phyloP scores from a whole-genome alignment of 2,888 invertebrate genomes.

The Napeogenes sylphis region DNA sequence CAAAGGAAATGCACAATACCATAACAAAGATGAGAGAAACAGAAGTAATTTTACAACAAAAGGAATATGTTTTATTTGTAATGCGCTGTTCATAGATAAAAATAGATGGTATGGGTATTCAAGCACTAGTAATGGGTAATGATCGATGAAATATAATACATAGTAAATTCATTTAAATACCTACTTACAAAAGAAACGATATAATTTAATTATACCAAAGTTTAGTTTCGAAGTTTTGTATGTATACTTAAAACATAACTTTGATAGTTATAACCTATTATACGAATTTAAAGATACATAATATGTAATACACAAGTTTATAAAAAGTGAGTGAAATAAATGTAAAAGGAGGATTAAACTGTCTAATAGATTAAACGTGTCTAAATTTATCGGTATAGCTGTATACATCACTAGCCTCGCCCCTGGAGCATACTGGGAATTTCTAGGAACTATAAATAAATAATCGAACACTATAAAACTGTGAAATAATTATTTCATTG shows the following conservation, averaged over 20 bases:
- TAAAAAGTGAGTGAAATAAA: too few relatives aligned
- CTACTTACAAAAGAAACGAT: too few relatives aligned
- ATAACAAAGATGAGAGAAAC: conserved; percentile 29
- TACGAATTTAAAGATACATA: neutral
- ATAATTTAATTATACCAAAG: too few relatives aligned
- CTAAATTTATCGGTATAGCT: conserved; percentile 7
- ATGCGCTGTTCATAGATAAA: conserved; percentile 47
- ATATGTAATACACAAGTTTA: too few relatives aligned
- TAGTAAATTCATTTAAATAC: too few relatives aligned
- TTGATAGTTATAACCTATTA: neutral
- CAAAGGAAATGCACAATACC: conserved; percentile 14
- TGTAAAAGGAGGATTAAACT: too few relatives aligned
- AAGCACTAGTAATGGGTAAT: conserved; percentile 32
- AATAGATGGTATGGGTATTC: conserved; percentile 56
- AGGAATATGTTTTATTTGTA: conserved; percentile 45
- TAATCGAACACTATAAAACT: conserved; percentile 56
- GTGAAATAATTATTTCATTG: conserved; percentile 59
- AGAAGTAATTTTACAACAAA: conserved; percentile 39
- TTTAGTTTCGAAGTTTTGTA: too few relatives aligned
- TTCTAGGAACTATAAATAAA: conserved; percentile 59
- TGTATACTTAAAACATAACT: too few relatives aligned
- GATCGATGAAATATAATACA: conserved; percentile 19
- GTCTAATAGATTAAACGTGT: too few relatives aligned
- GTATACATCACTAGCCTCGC: conserved; percentile 34
- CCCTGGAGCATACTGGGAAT: conserved; percentile 51